Evolutionary conservation across 2,888 invertebrate genomes (phyloP).

Genomic region (Tetheella fluctuosa): DNA sequence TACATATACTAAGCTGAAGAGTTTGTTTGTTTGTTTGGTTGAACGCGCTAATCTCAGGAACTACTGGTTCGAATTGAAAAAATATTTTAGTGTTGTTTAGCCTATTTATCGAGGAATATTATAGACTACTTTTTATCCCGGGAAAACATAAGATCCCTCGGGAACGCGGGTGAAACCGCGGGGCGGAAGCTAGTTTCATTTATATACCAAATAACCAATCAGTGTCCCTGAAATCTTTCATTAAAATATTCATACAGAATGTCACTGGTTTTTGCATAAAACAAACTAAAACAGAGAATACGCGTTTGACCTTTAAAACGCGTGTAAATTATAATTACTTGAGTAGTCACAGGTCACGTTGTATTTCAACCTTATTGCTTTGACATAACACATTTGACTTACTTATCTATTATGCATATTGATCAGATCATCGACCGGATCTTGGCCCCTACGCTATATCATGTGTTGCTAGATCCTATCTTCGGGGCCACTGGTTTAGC

Average conservation of each 20-base stretch:
- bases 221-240: no score
- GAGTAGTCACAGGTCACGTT: not conserved
- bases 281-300: not conserved
- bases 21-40: no score
- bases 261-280: not conserved
- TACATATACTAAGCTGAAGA: no score
- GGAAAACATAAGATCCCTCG: no score
- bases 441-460: slow-evolving; percentile 42
- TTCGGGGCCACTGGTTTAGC: not conserved
- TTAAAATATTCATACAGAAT: not conserved
- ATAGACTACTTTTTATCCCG: no score
- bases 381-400: not conserved
- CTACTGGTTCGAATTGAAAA: no score
- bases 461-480: slow-evolving; percentile 30
- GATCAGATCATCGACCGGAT: slow-evolving; percentile 53
- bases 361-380: not conserved
- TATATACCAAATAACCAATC: no score
- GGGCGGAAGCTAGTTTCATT: no score
- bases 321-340: not conserved
- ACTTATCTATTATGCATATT: not conserved
- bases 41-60: no score
- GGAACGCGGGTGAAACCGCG: no score
- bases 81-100: no score
- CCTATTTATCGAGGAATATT: no score
- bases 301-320: not conserved